Evolutionary conservation across 1,140 invertebrate species (phyloP).

Genomic region (Lithobius niger): DNA sequence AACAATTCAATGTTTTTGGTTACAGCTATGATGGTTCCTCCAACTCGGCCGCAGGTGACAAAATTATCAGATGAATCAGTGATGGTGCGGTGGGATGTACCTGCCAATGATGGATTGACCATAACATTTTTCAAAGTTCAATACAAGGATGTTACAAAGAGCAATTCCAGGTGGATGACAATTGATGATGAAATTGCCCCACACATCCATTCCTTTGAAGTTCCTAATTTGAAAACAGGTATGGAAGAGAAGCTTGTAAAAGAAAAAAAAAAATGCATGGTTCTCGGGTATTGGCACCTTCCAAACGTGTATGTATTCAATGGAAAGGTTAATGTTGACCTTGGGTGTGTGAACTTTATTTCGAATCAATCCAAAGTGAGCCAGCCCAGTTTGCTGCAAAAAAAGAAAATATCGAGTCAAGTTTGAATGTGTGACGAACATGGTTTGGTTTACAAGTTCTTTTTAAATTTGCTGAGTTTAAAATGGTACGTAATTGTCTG

Average conservation of each 20-base stretch:
- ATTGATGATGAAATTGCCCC: constrained; percentile 63
- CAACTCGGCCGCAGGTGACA: constrained; percentile 67
- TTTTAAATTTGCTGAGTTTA: too few relatives aligned
- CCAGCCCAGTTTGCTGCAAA: too few relatives aligned
- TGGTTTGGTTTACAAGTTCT: too few relatives aligned
- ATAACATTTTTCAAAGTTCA: constrained; percentile 87
- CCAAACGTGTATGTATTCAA: not conserved
- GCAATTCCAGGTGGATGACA: constrained; percentile 55
- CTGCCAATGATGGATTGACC: constrained; percentile 55
- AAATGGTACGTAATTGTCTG: too few relatives aligned
- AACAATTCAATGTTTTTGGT: too few relatives aligned
- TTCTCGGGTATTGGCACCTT: constrained; percentile 2
- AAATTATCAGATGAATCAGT: constrained; percentile 76
- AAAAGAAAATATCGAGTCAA: too few relatives aligned
- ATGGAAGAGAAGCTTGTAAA: constrained; percentile 15
- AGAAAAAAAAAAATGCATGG: too few relatives aligned
- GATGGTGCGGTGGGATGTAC: constrained; percentile 78
- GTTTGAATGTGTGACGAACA: too few relatives aligned
- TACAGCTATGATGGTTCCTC: constrained; percentile 62
- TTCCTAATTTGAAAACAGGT: constrained; percentile 55
- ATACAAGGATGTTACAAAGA: constrained; percentile 49
- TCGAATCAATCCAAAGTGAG: too few relatives aligned
- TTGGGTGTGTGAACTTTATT: too few relatives aligned
- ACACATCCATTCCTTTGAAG: constrained; percentile 57
- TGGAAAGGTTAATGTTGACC: not conserved